A percentile compares a stretch with the other conserved stretches of the same genome.
These are phyloP conservation scores for Trematomus bernacchii DNA, from an alignment of 2,797 vertebrate species.

Conservation along the genomic window DNA sequence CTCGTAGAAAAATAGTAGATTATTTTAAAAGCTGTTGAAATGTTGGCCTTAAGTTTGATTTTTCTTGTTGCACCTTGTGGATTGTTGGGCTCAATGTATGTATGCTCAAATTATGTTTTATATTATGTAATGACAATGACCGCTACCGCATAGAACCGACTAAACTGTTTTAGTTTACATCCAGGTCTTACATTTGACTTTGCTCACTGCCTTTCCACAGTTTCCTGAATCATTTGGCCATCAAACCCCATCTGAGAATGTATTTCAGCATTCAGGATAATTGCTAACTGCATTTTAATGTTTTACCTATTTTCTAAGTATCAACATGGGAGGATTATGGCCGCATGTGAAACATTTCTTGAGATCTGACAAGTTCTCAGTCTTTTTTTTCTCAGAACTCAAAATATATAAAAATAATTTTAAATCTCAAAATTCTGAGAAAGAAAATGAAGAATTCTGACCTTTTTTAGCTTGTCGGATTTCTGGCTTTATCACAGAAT, in stretches of 20 bases:
- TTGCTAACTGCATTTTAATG: conserved; percentile 31
- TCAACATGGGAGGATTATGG: conserved; percentile 14
- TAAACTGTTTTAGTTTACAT: conserved; percentile 47
- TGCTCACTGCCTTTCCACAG: conserved; percentile 51
- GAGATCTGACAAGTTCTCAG: too few species aligned
- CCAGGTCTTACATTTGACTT: conserved; percentile 53
- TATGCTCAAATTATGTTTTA: conserved; percentile 22
- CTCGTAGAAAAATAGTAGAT: conserved; percentile 27
- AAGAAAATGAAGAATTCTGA: too few species aligned
- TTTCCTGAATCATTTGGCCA: conserved; percentile 24
- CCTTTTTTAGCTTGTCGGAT: too few species aligned
- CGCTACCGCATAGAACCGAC: conserved; percentile 30
- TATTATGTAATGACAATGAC: conserved; percentile 24
- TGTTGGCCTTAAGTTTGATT: conserved; percentile 67
- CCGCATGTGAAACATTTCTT: too few species aligned
- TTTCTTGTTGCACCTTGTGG: conserved; percentile 50
- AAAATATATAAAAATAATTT: too few species aligned
- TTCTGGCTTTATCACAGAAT: too few species aligned
- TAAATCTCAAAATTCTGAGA: too few species aligned
- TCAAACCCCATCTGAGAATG: conserved; percentile 66
- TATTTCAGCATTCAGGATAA: conserved; percentile 63
- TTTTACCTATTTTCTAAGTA: conserved; percentile 5
- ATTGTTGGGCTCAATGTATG: not conserved
- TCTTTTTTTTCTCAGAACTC: too few species aligned
- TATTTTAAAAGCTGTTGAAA: conserved; percentile 42